A percentile compares a stretch with the other conserved stretches of the same genome.
Evolutionary conservation across 1,140 invertebrate species (phyloP).

Genomic region (Zophobas morio): DNA sequence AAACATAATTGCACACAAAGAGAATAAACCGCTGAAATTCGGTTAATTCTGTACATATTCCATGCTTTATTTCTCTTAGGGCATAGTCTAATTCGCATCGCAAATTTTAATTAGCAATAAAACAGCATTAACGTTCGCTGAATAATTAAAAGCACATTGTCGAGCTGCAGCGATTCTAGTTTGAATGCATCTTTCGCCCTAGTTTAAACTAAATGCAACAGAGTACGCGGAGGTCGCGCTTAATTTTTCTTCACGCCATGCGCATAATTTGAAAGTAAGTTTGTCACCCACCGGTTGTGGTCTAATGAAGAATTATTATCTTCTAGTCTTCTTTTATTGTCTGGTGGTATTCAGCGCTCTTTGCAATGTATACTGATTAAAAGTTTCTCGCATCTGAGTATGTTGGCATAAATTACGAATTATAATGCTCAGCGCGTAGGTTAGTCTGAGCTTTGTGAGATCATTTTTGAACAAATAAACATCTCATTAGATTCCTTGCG

Average conservation of each 20-base stretch:
- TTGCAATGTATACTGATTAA: constrained; percentile 25
- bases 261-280: constrained; percentile 20
- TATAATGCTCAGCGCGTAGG: not conserved
- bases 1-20: constrained; percentile 13
- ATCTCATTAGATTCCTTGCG: not conserved
- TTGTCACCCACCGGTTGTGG: constrained; percentile 26
- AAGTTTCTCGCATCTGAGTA: not conserved
- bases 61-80: constrained; percentile 29
- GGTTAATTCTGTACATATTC: constrained; percentile 29
- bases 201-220: constrained; percentile 34
- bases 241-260: not conserved
- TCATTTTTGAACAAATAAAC: constrained; percentile 19
- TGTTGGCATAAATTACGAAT: not conserved
- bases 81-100: constrained; percentile 27
- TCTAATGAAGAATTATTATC: constrained; percentile 36
- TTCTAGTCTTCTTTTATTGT: not conserved
- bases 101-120: constrained; percentile 43
- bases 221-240: constrained; percentile 1
- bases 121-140: constrained; percentile 32
- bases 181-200: constrained; percentile 16
- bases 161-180: not conserved
- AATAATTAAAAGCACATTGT: constrained; percentile 31
- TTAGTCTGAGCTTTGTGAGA: not conserved
- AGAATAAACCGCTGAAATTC: constrained; percentile 26
- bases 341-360: constrained; percentile 10